Conservation (phyloP, 2,113 vertebrate species). For the Sula dactylatra region DNA sequence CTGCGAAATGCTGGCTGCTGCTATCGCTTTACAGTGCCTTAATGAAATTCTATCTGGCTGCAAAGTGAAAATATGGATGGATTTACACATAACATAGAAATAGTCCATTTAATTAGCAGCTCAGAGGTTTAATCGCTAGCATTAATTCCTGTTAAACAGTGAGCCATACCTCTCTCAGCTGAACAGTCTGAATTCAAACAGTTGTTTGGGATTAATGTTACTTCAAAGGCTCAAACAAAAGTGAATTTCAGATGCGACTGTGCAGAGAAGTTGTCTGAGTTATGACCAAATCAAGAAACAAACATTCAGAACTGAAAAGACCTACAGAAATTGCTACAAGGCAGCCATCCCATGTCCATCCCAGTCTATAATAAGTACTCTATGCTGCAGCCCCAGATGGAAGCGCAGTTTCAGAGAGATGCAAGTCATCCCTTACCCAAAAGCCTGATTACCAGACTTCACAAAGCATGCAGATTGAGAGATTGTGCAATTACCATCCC, state of each 20-base stretch:
- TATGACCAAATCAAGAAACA: not conserved
- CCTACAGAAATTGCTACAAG: not conserved
- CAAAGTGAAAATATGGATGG: not conserved
- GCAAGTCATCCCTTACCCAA: not conserved
- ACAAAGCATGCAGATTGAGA: not conserved
- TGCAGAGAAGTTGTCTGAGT: not conserved
- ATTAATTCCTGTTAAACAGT: not conserved
- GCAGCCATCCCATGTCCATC: not conserved
- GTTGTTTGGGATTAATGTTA: not conserved
- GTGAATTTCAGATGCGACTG: not conserved
- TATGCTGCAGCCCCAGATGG: not conserved
- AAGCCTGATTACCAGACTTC: not conserved
- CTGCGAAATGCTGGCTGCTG: not conserved
- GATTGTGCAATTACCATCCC: not conserved
- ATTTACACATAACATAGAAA: not conserved
- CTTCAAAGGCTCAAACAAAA: not conserved
- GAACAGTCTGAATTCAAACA: not conserved
- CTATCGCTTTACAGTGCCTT: not conserved
- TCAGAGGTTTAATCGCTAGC: not conserved
- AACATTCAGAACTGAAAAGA: not conserved
- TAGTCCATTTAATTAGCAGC: constrained; percentile 5
- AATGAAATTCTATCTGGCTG: not conserved
- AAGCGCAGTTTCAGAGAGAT: not conserved
- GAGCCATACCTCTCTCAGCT: not conserved
- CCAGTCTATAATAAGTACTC: not conserved